phyloP scores from a whole-genome alignment of 2,113 vertebrate species.

The Micronycteris hirsuta region DNA sequence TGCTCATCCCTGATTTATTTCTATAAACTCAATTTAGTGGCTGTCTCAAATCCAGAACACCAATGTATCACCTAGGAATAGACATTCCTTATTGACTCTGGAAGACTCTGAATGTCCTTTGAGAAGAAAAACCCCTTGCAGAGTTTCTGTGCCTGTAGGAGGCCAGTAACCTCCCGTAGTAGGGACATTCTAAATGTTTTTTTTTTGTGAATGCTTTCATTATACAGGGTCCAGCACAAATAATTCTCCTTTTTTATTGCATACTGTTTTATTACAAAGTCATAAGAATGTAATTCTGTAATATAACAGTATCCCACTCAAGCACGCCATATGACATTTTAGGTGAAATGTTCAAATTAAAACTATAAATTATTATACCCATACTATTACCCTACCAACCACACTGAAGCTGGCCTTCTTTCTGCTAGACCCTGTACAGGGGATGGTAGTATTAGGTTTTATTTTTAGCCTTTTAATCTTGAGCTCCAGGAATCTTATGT shows the following conservation, averaged over 20 bases:
- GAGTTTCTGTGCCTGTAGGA: background rate
- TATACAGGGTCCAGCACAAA: too few relatives aligned
- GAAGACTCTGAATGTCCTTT: background rate
- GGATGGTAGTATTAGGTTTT: background rate
- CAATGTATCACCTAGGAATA: background rate
- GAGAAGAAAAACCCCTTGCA: background rate
- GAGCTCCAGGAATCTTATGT: background rate
- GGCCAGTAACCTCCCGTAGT: background rate
- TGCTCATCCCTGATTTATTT: background rate
- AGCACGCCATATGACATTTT: too few relatives aligned
- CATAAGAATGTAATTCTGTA: too few relatives aligned
- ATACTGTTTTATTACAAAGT: too few relatives aligned
- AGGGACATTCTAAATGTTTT: background rate
- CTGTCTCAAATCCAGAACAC: background rate
- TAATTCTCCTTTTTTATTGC: too few relatives aligned
- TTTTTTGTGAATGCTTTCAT: background rate
- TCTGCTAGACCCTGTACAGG: too few relatives aligned
- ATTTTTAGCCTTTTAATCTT: background rate
- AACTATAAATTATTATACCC: too few relatives aligned
- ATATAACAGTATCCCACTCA: too few relatives aligned
- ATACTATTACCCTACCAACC: too few relatives aligned
- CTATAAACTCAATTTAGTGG: background rate
- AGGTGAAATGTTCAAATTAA: too few relatives aligned
- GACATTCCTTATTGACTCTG: background rate
- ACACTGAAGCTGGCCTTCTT: too few relatives aligned